Evolutionary conservation across 2,113 vertebrate genomes (phyloP).

Genomic region (Uropsilus gracilis): DNA sequence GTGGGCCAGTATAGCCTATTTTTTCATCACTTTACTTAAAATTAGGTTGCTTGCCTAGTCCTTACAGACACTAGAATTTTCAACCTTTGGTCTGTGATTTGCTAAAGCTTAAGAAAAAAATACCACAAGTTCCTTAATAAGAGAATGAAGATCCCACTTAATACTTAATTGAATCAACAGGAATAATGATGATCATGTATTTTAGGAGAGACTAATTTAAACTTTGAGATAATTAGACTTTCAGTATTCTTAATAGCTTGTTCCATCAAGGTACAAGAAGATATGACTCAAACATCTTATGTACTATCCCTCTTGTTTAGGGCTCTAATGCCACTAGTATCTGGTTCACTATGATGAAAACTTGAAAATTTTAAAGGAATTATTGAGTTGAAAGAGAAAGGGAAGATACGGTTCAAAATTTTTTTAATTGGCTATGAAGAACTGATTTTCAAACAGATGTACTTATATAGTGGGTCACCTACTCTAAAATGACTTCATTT

Average conservation of each 20-base stretch:
- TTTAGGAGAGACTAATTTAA: not conserved
- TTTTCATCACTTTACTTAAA: not conserved
- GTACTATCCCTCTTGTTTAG: not conserved
- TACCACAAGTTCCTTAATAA: not conserved
- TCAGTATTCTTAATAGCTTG: constrained; percentile 22
- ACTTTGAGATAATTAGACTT: constrained; percentile 20
- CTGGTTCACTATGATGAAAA: not conserved
- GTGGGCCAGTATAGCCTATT: not conserved
- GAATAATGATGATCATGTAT: not conserved
- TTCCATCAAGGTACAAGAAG: not conserved
- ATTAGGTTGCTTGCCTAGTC: not conserved
- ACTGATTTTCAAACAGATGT: not conserved
- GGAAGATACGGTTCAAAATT: not conserved
- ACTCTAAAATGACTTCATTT: not conserved
- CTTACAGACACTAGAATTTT: not conserved
- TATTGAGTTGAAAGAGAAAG: not conserved
- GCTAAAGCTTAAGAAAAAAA: not conserved
- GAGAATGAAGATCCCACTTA: not conserved
- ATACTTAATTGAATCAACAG: not conserved
- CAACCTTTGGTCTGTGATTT: not conserved
- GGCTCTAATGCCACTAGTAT: not conserved
- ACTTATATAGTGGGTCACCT: not conserved
- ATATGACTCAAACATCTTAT: not conserved
- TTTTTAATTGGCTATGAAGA: not conserved
- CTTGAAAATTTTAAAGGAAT: not conserved